phyloP scores from a whole-genome alignment of 2,797 vertebrate genomes.

The Sus cebifrons region DNA sequence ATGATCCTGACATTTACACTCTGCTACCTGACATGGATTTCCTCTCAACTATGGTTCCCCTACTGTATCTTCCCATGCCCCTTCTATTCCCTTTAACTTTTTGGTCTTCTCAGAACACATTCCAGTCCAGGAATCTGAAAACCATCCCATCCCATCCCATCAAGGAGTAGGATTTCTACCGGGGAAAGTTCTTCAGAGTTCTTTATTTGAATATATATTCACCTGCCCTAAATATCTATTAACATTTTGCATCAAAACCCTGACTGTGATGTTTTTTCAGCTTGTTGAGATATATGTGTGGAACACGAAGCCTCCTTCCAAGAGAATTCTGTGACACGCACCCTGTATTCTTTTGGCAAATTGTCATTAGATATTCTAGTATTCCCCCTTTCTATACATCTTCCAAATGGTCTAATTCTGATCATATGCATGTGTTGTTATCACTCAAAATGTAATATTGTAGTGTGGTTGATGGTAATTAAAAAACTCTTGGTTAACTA shows the following conservation, averaged over 20 bases:
- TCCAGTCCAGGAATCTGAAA: not conserved
- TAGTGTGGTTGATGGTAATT: not conserved
- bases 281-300: not conserved
- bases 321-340: not conserved
- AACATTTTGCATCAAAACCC: not conserved
- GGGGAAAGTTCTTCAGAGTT: not conserved
- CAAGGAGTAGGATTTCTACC: not conserved
- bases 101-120: not conserved
- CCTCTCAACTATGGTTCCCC: not conserved
- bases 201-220: constrained; percentile 1
- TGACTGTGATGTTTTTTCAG: not conserved
- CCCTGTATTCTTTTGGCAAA: not conserved
- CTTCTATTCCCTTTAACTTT: not conserved
- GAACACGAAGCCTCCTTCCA: not conserved
- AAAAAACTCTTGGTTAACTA: not conserved
- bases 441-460: not conserved
- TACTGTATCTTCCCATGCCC: not conserved
- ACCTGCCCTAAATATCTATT: not conserved
- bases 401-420: constrained; percentile 4
- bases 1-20: not conserved
- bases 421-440: not conserved
- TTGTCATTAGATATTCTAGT: not conserved
- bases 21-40: not conserved
- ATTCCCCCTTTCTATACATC: not conserved
- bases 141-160: not conserved